Percentiles rank a stretch among this genome's conserved stretches.
phyloP scores from a whole-genome alignment of 2,113 vertebrate species.

The Arenaria interpres region DNA sequence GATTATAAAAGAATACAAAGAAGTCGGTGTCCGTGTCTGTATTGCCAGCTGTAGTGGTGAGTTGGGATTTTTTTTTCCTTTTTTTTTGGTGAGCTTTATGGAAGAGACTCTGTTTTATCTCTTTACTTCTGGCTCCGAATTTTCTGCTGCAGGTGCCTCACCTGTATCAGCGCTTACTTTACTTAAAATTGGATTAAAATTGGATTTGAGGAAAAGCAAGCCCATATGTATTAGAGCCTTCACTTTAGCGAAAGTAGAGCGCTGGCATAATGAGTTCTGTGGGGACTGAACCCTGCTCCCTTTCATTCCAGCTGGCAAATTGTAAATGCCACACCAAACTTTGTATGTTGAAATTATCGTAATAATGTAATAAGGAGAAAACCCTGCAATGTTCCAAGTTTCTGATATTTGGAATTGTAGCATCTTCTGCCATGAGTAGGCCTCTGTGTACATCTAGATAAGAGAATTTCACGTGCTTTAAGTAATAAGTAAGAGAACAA shows the following conservation, averaged over 20 bases:
- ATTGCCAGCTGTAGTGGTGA: slow-evolving; percentile 89
- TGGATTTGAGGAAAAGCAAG: not conserved
- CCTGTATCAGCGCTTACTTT: not conserved
- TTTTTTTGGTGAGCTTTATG: not conserved
- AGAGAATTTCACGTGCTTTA: not conserved
- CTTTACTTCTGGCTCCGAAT: not conserved
- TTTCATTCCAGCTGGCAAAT: not conserved
- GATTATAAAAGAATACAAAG: slow-evolving; percentile 88
- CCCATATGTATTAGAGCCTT: not conserved
- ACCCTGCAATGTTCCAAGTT: not conserved
- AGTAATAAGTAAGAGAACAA: not conserved
- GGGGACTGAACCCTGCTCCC: not conserved
- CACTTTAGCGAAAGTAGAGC: not conserved
- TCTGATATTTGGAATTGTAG: not conserved
- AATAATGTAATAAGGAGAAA: not conserved
- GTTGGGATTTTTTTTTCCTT: not conserved
- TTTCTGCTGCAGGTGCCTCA: not conserved
- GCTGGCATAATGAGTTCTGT: not conserved
- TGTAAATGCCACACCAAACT: not conserved
- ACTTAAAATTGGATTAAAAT: not conserved
- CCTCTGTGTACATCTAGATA: not conserved
- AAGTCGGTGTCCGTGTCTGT: slow-evolving; percentile 82
- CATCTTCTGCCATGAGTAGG: not conserved
- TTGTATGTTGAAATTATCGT: not conserved
- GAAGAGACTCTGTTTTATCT: not conserved